Percentiles rank a stretch among this genome's conserved stretches.
Evolutionary conservation across 92 coral and sea anemone genomes (phyloP).

Genomic region (Hydrozoanthus gracilis): DNA sequence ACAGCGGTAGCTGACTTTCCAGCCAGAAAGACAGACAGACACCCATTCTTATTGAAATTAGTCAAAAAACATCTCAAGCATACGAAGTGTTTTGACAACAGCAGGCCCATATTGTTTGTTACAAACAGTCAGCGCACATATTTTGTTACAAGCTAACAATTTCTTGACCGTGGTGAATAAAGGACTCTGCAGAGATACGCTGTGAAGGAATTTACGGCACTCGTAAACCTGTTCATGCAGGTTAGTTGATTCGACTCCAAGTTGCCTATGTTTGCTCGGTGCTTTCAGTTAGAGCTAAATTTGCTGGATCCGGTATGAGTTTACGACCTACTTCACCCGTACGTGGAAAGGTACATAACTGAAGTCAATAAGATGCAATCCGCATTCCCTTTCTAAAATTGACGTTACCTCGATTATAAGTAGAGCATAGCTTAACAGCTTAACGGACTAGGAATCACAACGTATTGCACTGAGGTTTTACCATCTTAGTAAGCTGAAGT

Average conservation of each 20-base stretch:
- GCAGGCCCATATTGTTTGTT: slow-evolving; percentile 16
- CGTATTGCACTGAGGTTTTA: no score
- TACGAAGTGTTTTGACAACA: not conserved
- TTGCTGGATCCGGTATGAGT: no score
- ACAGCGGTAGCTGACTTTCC: no score
- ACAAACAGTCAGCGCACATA: slow-evolving; percentile 10
- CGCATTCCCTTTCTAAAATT: no score
- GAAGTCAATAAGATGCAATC: no score
- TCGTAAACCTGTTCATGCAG: not conserved
- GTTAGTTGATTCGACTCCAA: not conserved
- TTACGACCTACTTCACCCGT: no score
- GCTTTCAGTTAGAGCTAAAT: no score
- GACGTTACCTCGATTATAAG: no score
- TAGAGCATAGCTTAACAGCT: no score
- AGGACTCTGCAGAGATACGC: not conserved
- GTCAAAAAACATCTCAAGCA: not conserved
- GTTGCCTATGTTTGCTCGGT: not conserved
- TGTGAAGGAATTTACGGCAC: slow-evolving; percentile 4
- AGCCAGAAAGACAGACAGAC: slow-evolving; percentile 4
- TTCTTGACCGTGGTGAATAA: not conserved
- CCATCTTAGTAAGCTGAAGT: no score
- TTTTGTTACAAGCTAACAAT: not conserved
- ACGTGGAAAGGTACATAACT: no score
- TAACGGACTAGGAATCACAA: no score
- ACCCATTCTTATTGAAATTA: not conserved